Conservation (phyloP, 2,888 invertebrate genomes). For the Drosophila formosana region DNA sequence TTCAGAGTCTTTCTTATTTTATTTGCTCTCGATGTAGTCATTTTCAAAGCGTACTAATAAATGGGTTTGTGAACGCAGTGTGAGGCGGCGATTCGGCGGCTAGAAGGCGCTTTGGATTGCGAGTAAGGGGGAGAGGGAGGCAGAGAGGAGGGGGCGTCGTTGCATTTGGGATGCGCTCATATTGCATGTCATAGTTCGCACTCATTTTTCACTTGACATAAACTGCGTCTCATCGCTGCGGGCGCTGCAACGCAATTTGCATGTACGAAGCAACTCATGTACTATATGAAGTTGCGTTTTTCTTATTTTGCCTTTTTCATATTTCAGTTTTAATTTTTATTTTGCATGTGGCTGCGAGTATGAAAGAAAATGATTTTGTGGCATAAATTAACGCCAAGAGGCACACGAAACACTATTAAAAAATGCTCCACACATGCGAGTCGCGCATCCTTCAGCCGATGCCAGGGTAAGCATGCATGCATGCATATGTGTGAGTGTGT, state of each 20-base stretch:
- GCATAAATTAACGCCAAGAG: conserved; percentile 84
- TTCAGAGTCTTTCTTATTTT: conserved; percentile 17
- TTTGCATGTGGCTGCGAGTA: conserved; percentile 73
- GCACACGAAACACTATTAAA: conserved; percentile 84
- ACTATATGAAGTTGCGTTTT: conserved; percentile 35
- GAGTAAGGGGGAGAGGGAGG: background rate
- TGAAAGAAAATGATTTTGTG: conserved; percentile 84
- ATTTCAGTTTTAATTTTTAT: conserved; percentile 73
- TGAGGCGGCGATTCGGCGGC: too few relatives aligned
- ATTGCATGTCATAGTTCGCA: conserved; percentile 80
- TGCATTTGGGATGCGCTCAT: conserved; percentile 59
- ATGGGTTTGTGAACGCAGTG: conserved; percentile 6
- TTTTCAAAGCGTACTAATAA: conserved; percentile 47
- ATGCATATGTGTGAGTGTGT: conserved; percentile 28
- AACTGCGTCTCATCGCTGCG: conserved; percentile 73
- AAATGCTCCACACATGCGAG: conserved; percentile 71
- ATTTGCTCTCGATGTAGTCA: conserved; percentile 32
- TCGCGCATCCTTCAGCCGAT: conserved; percentile 51
- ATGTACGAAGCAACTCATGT: conserved; percentile 55
- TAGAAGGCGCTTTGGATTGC: background rate
- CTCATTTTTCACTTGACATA: conserved; percentile 76
- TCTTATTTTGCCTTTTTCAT: conserved; percentile 36
- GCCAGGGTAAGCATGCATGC: conserved; percentile 14
- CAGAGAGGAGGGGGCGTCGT: conserved; percentile 4
- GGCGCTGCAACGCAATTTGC: conserved; percentile 79